Conservation (phyloP, 2,113 vertebrate genomes). For the Colius striatus region DNA sequence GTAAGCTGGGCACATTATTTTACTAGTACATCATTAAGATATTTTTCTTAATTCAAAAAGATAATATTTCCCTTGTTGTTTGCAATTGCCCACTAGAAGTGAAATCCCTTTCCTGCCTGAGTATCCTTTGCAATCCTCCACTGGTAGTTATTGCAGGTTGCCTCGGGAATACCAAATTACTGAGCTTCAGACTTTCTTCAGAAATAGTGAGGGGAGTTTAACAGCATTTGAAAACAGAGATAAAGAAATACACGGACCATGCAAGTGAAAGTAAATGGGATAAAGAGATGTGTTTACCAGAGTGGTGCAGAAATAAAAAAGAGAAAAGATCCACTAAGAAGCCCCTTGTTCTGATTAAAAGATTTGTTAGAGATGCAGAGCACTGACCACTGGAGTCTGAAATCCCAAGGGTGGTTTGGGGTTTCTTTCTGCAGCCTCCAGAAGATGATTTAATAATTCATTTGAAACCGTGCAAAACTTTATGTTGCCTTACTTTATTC, state of each 20-base stretch:
- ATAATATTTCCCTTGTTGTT: conserved; percentile 69
- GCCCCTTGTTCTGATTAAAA: not conserved
- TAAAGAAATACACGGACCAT: conserved; percentile 54
- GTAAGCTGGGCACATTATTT: conserved; percentile 38
- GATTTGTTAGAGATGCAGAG: conserved; percentile 46
- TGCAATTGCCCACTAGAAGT: conserved; percentile 45
- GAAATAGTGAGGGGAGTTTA: conserved; percentile 2
- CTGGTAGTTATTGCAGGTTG: conserved; percentile 54
- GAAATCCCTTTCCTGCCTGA: conserved; percentile 30
- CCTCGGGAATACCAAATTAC: conserved; percentile 54
- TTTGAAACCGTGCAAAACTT: conserved; percentile 41
- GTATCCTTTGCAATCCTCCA: conserved; percentile 6
- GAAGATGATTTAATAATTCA: conserved; percentile 49
- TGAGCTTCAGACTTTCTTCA: conserved; percentile 6
- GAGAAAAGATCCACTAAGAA: not conserved
- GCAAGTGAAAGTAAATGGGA: conserved; percentile 52
- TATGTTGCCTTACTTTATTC: conserved; percentile 4
- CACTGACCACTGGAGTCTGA: not conserved
- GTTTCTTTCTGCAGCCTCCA: conserved; percentile 16
- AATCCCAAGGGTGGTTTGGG: conserved; percentile 17
- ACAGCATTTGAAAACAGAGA: conserved; percentile 55
- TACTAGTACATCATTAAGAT: conserved; percentile 47
- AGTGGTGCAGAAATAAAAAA: not conserved
- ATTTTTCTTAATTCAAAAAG: conserved; percentile 65
- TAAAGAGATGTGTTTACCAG: conserved; percentile 30